Conservation (phyloP, 2,113 vertebrate genomes). For the Uropsilus gracilis region DNA sequence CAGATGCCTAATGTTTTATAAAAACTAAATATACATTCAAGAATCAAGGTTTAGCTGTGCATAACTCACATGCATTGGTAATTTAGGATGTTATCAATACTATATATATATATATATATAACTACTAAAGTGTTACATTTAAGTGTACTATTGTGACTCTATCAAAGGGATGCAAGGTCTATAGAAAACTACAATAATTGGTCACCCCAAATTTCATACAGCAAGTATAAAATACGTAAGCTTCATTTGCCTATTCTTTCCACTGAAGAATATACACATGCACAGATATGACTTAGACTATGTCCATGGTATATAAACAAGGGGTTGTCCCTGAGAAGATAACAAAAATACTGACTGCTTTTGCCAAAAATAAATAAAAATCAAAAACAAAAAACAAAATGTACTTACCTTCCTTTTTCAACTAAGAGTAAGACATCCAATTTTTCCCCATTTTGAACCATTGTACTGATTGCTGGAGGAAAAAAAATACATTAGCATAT, state of each 20-base stretch:
- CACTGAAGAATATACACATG: background rate
- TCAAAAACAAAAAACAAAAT: background rate
- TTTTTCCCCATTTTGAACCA: conserved; percentile 93
- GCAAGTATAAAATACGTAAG: background rate
- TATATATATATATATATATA: background rate
- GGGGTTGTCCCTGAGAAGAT: background rate
- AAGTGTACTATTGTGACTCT: background rate
- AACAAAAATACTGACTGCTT: background rate
- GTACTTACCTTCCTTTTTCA: conserved; percentile 94
- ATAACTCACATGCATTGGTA: background rate
- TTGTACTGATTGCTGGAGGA: conserved; percentile 90
- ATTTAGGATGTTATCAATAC: background rate
- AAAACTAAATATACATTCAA: background rate
- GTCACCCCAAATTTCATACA: background rate
- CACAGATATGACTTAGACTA: background rate
- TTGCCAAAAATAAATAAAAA: background rate
- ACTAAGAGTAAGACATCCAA: conserved; percentile 94
- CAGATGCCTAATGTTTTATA: background rate
- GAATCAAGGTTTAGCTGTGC: background rate
- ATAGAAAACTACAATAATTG: background rate
- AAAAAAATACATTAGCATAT: background rate
- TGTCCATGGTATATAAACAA: background rate
- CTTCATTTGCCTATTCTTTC: background rate
- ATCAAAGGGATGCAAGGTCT: background rate
- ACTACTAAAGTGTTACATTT: conserved; percentile 7